Conservation (phyloP, 2,888 invertebrate species). For the Tenthredo distinguenda region DNA sequence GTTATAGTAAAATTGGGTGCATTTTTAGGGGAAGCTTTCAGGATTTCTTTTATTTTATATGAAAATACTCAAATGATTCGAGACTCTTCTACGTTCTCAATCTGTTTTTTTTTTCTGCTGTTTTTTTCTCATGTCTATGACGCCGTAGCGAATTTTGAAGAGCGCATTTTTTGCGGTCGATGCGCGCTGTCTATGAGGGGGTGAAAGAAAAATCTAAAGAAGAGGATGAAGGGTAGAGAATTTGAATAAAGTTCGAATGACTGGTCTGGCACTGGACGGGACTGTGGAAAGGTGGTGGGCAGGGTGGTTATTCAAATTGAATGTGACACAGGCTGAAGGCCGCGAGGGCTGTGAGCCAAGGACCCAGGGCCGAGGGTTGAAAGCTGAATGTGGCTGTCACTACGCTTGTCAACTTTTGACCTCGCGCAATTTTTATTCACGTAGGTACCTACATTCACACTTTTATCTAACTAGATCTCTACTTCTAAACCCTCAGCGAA, state of each 20-base stretch:
- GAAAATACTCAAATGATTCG: neutral
- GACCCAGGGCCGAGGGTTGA: conserved; percentile 28
- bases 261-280: conserved; percentile 16
- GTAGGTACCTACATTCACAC: neutral
- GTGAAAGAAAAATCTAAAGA: conserved; percentile 20
- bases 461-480: neutral
- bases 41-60: no score
- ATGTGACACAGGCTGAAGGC: conserved; percentile 63
- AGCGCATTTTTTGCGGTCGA: neutral
- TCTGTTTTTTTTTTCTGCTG: neutral
- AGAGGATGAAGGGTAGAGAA: conserved; percentile 25
- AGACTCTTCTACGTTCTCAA: neutral
- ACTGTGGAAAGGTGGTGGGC: conserved; percentile 1
- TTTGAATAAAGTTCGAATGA: conserved; percentile 44
- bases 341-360: conserved; percentile 61
- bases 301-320: conserved; percentile 63
- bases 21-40: neutral
- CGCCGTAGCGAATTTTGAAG: neutral
- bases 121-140: neutral
- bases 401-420: conserved; percentile 33
- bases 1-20: neutral
- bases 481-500: neutral
- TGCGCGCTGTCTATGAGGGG: neutral
- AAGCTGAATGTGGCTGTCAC: conserved; percentile 37
- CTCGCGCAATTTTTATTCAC: conserved; percentile 18